Conservation (phyloP, 2,888 invertebrate species). For the Eupsilia transversa region DNA sequence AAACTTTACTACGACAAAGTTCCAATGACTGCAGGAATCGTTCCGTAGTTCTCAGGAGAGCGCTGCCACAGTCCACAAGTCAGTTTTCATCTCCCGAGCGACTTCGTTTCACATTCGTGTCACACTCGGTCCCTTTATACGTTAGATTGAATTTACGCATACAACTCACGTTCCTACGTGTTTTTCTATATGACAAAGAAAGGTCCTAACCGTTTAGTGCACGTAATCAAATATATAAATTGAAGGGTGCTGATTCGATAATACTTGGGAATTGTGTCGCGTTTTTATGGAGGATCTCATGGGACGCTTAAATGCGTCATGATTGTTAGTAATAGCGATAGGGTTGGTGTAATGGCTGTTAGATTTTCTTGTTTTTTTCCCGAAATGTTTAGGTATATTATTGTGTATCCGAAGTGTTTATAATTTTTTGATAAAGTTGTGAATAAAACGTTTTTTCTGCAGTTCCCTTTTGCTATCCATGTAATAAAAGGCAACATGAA, state of each 20-base stretch:
- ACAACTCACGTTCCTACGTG: constrained; percentile 77
- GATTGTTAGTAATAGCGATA: constrained; percentile 14
- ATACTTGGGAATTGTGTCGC: constrained; percentile 58
- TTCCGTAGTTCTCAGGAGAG: constrained; percentile 32
- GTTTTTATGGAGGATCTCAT: constrained; percentile 41
- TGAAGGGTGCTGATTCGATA: constrained; percentile 67
- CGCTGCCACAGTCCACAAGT: constrained; percentile 64
- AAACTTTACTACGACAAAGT: constrained; percentile 42
- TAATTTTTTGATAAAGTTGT: neutral
- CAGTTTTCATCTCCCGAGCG: constrained; percentile 66
- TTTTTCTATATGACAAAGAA: constrained; percentile 73
- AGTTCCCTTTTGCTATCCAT: neutral
- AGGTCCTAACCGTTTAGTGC: constrained; percentile 71
- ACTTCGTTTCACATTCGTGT: constrained; percentile 69
- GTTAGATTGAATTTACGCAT: constrained; percentile 80
- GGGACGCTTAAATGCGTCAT: constrained; percentile 25
- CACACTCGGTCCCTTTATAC: constrained; percentile 70
- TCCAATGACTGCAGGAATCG: constrained; percentile 48
- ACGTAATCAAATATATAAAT: constrained; percentile 76
- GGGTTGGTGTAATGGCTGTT: constrained; percentile 1
- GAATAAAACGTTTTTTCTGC: neutral
- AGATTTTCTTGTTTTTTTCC: neutral
- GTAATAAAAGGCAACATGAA: neutral
- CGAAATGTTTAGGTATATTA: too few species aligned
- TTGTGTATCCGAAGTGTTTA: too few species aligned